Percentiles rank a stretch among this genome's conserved stretches.
Evolutionary conservation across 2,797 vertebrate genomes (phyloP).

Genomic region (Labeo calbasu): DNA sequence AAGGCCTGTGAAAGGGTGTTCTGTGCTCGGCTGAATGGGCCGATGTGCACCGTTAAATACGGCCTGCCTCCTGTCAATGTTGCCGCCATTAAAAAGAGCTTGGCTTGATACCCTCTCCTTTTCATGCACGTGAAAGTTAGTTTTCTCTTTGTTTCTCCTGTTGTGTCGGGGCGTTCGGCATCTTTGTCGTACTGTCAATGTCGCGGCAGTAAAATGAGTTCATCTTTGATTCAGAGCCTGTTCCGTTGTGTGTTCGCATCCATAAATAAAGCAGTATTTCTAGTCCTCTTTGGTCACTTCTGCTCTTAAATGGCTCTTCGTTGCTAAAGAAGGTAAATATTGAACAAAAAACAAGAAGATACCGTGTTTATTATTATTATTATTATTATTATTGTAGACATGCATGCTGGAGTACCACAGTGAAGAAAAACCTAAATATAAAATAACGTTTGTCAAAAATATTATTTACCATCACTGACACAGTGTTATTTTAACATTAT

Average conservation of each 20-base stretch:
- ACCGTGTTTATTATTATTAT: background rate
- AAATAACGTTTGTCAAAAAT: background rate
- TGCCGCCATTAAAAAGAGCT: conserved; percentile 82
- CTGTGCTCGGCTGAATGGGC: conserved; percentile 73
- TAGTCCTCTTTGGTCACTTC: conserved; percentile 5
- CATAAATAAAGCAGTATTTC: conserved; percentile 71
- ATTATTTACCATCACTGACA: background rate
- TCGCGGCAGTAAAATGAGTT: conserved; percentile 83
- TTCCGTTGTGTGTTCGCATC: conserved; percentile 74
- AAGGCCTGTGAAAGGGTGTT: conserved; percentile 73
- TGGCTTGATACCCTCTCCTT: conserved; percentile 75
- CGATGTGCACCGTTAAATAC: conserved; percentile 79
- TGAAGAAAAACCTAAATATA: background rate
- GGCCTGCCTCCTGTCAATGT: conserved; percentile 77
- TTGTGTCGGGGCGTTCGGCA: conserved; percentile 74
- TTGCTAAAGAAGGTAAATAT: background rate
- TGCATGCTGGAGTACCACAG: background rate
- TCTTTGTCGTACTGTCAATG: conserved; percentile 72
- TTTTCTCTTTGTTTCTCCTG: conserved; percentile 77
- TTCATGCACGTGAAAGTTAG: conserved; percentile 82
- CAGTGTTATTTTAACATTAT: background rate
- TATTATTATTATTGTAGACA: background rate
- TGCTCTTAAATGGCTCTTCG: conserved; percentile 21
- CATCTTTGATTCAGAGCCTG: conserved; percentile 79
- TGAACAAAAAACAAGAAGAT: background rate